These are phyloP conservation scores for Zootoca vivipara DNA, from an alignment of 2,113 vertebrate genomes.

Conservation along the genomic window DNA sequence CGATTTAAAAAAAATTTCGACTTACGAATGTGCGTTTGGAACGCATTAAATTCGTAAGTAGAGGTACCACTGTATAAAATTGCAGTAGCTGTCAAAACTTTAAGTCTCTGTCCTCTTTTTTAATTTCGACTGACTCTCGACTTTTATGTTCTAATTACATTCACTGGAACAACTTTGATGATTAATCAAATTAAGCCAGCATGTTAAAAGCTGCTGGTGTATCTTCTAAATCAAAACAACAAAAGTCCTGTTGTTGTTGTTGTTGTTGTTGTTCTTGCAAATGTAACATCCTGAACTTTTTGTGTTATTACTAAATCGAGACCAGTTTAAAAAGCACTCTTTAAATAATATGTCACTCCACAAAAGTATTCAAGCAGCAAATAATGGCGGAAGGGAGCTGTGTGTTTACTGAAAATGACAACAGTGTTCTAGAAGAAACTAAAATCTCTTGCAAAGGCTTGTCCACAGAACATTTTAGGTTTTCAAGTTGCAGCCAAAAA, in stretches of 20 bases:
- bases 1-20: too few species aligned
- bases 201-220: neutral
- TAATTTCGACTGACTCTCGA: neutral
- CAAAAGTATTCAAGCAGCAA: neutral
- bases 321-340: neutral
- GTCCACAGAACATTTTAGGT: neutral
- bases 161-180: neutral
- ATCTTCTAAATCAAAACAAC: neutral
- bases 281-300: neutral
- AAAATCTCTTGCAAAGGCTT: neutral
- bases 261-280: too few species aligned
- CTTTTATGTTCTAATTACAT: neutral
- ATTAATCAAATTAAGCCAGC: neutral
- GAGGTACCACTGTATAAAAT: too few species aligned
- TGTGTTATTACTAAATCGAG: neutral
- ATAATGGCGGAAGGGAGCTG: neutral
- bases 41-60: too few species aligned
- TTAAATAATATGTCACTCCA: neutral
- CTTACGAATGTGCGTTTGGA: too few species aligned
- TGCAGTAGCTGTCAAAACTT: neutral
- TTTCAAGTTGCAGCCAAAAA: neutral
- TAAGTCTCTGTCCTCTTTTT: neutral
- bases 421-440: neutral
- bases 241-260: too few species aligned
- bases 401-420: neutral